Evolutionary conservation across 2,888 invertebrate genomes (phyloP), one percentile per base, ranked within the genome.

Genomic region (Muscina levida): DNA sequence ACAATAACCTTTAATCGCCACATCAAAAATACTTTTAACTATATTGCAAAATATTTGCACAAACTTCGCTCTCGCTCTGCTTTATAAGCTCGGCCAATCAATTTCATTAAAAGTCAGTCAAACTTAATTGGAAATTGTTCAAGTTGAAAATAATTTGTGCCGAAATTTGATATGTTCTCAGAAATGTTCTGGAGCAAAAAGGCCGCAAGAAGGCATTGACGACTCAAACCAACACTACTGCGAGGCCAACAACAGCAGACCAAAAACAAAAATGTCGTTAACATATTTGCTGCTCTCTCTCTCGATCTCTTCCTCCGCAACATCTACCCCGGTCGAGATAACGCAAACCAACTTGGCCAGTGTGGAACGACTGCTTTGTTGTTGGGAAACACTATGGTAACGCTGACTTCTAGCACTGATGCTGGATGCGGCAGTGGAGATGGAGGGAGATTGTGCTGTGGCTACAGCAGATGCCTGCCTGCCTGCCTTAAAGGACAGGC

Each of bases 141-240:
- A 22, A 62, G 62, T 37, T 62, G 62, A 42, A 62, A 62, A 62
- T 62, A 42, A 62, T 62, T 62, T 53, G 72, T 74, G 74, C 46
- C 81, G 77, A 81, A 81, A 81, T 81, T 81, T 75, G 81, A 81
- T 81, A 81, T 72, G 39, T 77, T 81, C 81, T 53, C 62, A 77
- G 81, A 81, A 81, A 81, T 72, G 70, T 70, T 77, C 66, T 72
- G 62, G 70, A 59, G 48, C 72, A 11, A 37, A 8, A 26, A 22
- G 6, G 15, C 15, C 15, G 8, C 15, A 31, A 51, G 3, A 4
- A 10, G n/a, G 22, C 51, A 51, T 8, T 31, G 31, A 17, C 44
- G n/a, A n/a, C 6, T 4, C 44, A n/a, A 19, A 37, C 57, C 15
- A 11, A n/a, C n/a, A 46, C 13, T 22, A 4, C 22, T 6, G 24